Percentiles rank a stretch among this genome's conserved stretches.
phyloP scores from a whole-genome alignment of 1,140 invertebrate genomes.

The Sitobion miscanthi region DNA sequence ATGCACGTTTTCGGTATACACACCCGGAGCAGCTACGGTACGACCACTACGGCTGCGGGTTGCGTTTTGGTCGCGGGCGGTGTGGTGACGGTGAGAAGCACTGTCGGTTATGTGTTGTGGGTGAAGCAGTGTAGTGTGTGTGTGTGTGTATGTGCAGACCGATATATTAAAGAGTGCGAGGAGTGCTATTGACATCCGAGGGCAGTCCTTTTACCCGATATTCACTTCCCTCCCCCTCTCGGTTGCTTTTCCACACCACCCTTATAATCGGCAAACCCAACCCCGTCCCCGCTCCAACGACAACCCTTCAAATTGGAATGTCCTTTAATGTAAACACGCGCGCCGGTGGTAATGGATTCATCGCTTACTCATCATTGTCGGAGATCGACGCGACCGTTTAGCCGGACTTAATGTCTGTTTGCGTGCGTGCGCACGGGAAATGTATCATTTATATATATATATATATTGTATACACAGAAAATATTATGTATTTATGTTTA shows the following conservation, averaged over 20 bases:
- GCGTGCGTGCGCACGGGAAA: neutral
- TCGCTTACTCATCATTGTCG: slow-evolving; percentile 18
- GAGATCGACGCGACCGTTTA: slow-evolving; percentile 2
- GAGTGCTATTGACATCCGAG: slow-evolving; percentile 42
- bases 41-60: too few relatives aligned
- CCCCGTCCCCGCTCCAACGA: too few relatives aligned
- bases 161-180: slow-evolving; percentile 29
- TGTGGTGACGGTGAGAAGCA: neutral
- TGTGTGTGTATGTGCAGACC: neutral
- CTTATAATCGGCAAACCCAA: neutral
- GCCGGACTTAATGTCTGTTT: neutral
- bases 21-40: neutral
- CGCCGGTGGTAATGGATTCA: slow-evolving; percentile 19
- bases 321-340: slow-evolving; percentile 20
- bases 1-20: neutral
- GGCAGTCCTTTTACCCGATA: slow-evolving; percentile 8
- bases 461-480: too few relatives aligned
- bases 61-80: neutral
- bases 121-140: neutral
- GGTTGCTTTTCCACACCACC: neutral
- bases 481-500: too few relatives aligned
- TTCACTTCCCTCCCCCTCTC: neutral
- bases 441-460: too few relatives aligned
- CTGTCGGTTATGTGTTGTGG: neutral
- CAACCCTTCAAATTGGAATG: neutral